A percentile compares a stretch with the other conserved stretches of the same genome.
Conservation (phyloP, 2,113 vertebrate species). For the Panthera leo region DNA sequence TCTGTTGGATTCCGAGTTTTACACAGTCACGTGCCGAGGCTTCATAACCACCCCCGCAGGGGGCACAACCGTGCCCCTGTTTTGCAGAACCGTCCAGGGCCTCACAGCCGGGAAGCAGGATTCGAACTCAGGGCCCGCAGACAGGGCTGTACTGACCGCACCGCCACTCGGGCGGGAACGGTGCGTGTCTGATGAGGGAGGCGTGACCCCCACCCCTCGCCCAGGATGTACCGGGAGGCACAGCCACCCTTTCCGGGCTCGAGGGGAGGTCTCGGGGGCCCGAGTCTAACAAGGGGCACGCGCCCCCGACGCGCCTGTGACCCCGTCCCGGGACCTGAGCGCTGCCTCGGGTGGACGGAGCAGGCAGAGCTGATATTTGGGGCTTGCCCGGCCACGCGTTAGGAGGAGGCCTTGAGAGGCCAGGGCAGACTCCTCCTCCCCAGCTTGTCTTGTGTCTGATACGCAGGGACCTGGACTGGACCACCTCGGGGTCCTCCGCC, state of each 20-base stretch:
- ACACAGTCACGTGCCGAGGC: not conserved
- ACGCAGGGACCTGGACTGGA: too few relatives aligned
- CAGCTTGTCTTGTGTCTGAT: not conserved
- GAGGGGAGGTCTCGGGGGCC: too few relatives aligned
- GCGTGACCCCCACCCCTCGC: not conserved
- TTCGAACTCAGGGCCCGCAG: not conserved
- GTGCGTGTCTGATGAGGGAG: not conserved
- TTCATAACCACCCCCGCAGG: not conserved
- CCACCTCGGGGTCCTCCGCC: not conserved
- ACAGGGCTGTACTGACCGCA: not conserved
- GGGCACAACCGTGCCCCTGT: not conserved
- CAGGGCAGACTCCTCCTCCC: not conserved
- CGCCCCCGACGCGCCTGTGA: not conserved
- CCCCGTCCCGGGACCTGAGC: not conserved
- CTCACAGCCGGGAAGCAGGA: not conserved
- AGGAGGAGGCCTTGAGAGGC: not conserved
- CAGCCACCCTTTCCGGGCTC: not conserved
- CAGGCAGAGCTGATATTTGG: rapidly evolving
- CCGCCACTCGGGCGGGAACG: not conserved
- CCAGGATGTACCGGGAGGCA: not conserved
- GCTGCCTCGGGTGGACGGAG: not conserved
- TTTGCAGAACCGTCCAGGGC: not conserved
- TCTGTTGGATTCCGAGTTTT: not conserved
- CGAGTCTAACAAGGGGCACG: not conserved
- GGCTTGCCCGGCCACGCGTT: too few relatives aligned